Evolutionary conservation across 1,140 invertebrate genomes (phyloP).

Genomic region (Dendroctonus valens): DNA sequence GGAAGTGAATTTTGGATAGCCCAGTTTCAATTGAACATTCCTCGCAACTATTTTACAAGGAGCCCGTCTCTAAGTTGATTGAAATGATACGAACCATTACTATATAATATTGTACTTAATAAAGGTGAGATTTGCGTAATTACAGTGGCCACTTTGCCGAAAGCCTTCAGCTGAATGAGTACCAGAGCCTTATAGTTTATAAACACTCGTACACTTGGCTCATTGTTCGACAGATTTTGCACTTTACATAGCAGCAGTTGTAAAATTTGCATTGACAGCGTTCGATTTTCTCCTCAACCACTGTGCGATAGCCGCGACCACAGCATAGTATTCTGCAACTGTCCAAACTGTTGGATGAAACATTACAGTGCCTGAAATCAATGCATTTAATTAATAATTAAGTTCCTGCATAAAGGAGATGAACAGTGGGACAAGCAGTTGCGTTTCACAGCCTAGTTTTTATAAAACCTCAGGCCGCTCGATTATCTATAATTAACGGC

Average conservation of each 20-base stretch:
- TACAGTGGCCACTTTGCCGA: too few species aligned
- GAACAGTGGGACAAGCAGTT: too few species aligned
- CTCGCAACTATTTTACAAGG: too few species aligned
- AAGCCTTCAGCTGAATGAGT: too few species aligned
- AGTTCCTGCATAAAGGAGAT: too few species aligned
- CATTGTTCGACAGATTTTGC: conserved; percentile 72
- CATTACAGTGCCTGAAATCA: conserved; percentile 63
- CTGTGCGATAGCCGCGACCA: conserved; percentile 76
- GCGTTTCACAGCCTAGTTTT: conserved; percentile 26
- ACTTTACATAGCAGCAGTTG: conserved; percentile 89
- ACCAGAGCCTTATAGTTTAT: conserved; percentile 12
- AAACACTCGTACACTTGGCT: conserved; percentile 67
- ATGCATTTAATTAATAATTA: too few species aligned
- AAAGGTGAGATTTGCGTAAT: too few species aligned
- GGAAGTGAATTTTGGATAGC: too few species aligned
- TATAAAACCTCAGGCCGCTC: not conserved
- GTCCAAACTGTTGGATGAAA: conserved; percentile 66
- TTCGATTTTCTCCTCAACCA: conserved; percentile 65
- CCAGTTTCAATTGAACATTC: too few species aligned
- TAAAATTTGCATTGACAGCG: conserved; percentile 87
- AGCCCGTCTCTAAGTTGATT: too few species aligned
- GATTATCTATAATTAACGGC: conserved; percentile 30
- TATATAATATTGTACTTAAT: too few species aligned
- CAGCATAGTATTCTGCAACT: conserved; percentile 86
- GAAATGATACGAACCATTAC: too few species aligned